A percentile compares a stretch with the other conserved stretches of the same genome.
phyloP scores from a whole-genome alignment of 1,140 invertebrate genomes.

The Pantala flavescens region DNA sequence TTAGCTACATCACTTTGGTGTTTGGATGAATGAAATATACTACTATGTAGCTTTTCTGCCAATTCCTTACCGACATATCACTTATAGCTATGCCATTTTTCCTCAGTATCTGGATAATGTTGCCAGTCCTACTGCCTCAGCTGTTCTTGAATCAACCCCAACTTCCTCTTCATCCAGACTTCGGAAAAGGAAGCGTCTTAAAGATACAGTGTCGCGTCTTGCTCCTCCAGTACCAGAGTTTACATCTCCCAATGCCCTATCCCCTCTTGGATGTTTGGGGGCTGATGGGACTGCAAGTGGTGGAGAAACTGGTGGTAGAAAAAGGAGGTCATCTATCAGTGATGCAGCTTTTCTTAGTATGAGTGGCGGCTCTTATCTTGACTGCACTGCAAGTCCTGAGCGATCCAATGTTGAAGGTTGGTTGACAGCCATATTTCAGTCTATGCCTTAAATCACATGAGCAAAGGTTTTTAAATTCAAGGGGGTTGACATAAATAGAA shows the following conservation, averaged over 20 bases:
- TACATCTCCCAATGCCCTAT: not conserved
- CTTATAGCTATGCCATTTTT: too few species aligned
- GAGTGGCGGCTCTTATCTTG: conserved; percentile 68
- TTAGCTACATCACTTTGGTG: too few species aligned
- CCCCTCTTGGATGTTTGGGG: not conserved
- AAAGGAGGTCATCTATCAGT: conserved; percentile 69
- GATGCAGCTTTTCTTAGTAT: conserved; percentile 67
- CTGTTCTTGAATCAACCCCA: conserved; percentile 18
- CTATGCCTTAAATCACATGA: too few species aligned
- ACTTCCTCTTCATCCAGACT: conserved; percentile 20
- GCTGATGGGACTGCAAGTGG: not conserved
- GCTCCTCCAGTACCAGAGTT: conserved; percentile 30
- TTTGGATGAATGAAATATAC: too few species aligned
- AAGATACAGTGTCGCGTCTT: conserved; percentile 44
- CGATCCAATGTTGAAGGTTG: not conserved
- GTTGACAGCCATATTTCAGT: not conserved
- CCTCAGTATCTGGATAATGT: conserved; percentile 48
- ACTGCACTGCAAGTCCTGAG: conserved; percentile 68
- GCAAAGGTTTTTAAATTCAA: too few species aligned
- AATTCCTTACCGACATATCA: too few species aligned
- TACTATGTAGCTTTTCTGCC: too few species aligned
- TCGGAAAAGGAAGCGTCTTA: conserved; percentile 64
- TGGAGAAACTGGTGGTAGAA: conserved; percentile 39
- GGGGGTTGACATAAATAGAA: too few species aligned
- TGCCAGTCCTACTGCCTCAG: conserved; percentile 40